Conservation (phyloP, 2,797 vertebrate genomes). For the Pseudochromis fuscus region DNA sequence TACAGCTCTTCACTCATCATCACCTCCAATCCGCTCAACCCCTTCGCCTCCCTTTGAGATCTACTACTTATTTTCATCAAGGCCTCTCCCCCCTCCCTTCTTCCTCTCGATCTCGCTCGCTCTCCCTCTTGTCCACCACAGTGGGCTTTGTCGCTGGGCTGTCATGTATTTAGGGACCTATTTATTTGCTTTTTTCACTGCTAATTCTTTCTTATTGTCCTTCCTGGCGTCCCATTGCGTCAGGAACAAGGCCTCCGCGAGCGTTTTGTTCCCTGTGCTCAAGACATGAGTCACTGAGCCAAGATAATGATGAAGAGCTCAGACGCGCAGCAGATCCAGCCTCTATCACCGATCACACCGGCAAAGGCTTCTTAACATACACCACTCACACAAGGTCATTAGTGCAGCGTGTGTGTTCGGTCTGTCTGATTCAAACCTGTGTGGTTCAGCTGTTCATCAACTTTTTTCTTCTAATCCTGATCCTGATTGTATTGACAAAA, state of each 20-base stretch:
- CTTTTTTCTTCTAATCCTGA: conserved; percentile 3
- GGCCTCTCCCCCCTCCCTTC: conserved; percentile 37
- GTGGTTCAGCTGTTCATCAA: conserved; percentile 13
- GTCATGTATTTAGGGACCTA: conserved; percentile 94
- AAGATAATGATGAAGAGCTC: conserved; percentile 83
- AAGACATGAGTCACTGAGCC: conserved; percentile 87
- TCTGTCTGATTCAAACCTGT: conserved; percentile 34
- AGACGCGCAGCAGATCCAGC: conserved; percentile 67
- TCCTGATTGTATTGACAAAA: too few species aligned
- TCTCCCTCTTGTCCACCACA: conserved; percentile 56
- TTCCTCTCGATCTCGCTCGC: conserved; percentile 12
- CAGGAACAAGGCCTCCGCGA: conserved; percentile 88
- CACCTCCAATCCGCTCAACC: conserved; percentile 81
- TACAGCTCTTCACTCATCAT: conserved; percentile 92
- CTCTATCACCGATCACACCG: conserved; percentile 52
- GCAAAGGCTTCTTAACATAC: conserved; percentile 36
- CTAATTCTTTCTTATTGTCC: conserved; percentile 93
- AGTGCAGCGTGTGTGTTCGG: conserved; percentile 19
- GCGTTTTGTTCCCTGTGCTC: conserved; percentile 80
- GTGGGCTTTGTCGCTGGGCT: conserved; percentile 90
- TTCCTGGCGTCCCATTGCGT: conserved; percentile 86
- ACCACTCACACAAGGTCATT: conserved; percentile 36
- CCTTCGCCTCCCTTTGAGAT: conserved; percentile 87
- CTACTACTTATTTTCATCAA: conserved; percentile 96
- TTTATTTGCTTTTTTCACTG: conserved; percentile 97